A percentile compares a stretch with the other conserved stretches of the same genome.
Conservation (phyloP, 2,113 vertebrate genomes). For the Megaceryle torquata region DNA sequence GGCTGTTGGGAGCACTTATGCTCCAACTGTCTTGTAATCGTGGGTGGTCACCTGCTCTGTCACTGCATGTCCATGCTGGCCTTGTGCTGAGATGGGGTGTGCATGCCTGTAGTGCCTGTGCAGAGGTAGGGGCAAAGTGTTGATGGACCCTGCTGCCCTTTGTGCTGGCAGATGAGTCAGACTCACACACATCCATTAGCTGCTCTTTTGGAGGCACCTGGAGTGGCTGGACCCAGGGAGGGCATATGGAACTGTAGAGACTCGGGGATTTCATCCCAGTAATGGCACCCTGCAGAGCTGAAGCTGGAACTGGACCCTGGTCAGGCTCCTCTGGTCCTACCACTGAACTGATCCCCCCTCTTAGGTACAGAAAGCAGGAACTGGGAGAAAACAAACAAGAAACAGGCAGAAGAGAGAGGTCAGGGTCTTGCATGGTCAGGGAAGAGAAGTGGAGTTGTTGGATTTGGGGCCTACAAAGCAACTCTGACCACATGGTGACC, state of each 20-base stretch:
- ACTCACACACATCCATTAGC: background rate
- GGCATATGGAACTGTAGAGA: background rate
- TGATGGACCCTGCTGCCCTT: background rate
- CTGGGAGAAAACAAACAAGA: accelerated
- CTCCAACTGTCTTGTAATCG: background rate
- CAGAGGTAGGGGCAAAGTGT: background rate
- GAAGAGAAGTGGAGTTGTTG: accelerated
- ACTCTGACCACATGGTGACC: background rate
- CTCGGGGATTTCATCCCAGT: background rate
- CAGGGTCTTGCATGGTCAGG: background rate
- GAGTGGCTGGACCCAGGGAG: background rate
- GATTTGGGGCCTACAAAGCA: background rate
- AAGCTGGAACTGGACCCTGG: background rate
- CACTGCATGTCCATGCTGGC: accelerated
- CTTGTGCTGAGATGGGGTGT: background rate
- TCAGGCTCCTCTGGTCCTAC: background rate
- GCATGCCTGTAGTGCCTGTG: too few relatives aligned
- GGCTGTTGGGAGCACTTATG: background rate
- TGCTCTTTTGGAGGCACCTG: background rate
- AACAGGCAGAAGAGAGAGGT: background rate
- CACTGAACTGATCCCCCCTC: background rate
- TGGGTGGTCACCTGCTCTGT: background rate
- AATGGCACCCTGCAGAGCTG: background rate
- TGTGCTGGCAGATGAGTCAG: accelerated
- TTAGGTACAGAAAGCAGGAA: background rate